Conservation (phyloP, 2,797 vertebrate species). For the Artibeus jamaicensis region DNA sequence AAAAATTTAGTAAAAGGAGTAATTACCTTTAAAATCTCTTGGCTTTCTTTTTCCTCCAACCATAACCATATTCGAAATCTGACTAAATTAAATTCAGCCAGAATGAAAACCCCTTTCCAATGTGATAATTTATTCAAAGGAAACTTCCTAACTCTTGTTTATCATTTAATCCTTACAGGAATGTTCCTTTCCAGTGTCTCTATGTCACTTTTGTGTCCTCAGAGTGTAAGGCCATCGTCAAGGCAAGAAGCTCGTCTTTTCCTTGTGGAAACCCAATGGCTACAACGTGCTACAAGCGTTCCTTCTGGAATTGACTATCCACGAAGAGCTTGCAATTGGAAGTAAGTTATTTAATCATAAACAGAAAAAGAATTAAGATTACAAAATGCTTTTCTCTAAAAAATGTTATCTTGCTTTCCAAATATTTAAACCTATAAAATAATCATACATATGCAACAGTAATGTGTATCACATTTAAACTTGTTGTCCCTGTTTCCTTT, state of each 20-base stretch:
- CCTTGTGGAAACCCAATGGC: neutral
- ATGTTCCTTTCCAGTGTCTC: neutral
- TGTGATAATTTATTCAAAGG: neutral
- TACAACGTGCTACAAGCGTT: neutral
- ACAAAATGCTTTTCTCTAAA: neutral
- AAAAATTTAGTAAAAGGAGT: neutral
- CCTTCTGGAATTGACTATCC: neutral
- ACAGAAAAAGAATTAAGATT: neutral
- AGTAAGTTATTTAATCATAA: neutral
- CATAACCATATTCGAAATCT: slow-evolving; percentile 10
- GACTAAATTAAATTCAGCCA: neutral
- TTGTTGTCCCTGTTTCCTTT: neutral
- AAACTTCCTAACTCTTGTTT: neutral
- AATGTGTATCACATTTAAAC: neutral
- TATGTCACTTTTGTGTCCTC: neutral
- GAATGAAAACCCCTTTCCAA: neutral
- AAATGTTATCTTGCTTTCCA: neutral
- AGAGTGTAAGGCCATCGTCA: neutral
- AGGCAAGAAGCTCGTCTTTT: neutral
- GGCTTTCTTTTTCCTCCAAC: neutral
- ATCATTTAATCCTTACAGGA: neutral
- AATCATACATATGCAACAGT: neutral
- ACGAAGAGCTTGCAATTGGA: neutral
- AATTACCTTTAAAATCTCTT: neutral
- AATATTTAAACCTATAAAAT: neutral